Evolutionary conservation across 2,888 invertebrate species (phyloP), one percentile per base, ranked within the genome.

Genomic region (Agrotis segetum): DNA sequence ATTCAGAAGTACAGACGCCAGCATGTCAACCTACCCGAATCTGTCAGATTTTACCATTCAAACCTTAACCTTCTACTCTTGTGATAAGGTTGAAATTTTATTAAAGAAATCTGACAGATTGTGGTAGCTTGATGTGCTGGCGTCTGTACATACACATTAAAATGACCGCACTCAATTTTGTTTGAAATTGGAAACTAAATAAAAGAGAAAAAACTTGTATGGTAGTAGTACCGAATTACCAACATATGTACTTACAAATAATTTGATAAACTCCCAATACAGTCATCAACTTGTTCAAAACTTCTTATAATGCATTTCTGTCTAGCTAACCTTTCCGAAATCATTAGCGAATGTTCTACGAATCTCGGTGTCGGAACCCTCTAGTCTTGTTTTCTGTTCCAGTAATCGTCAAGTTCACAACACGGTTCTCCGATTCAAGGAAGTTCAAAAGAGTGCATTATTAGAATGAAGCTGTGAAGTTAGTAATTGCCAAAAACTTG

Each of bases 401-500:
- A 58, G 11, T 53, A 44, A 80, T 46, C 53, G n/a, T 53, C 3
- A 19, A 64, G 24, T 50, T 53, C 49, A 29, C 13, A 34, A 44
- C 19, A 67, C 49, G 13, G 17, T 59, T 60, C n/a, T 47, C 5
- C 7, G 11, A 46, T 81, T 77, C 71, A 13, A 24, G 24, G 53
- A 77, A 77, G 19, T 58, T 13, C 9, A n/a, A 40, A 50, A 55
- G 2, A 40, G 1, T 46, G 21, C 60, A 24, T 61, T 29, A 65
- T 80, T 82, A 74, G 46, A 79, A 65, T 49, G n/a, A n/a, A 63
- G 50, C 49, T 62, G 83, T 62, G n/a, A 79, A 46, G 21, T 74
- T 46, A 49, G 21, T 82, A 83, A 82, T 71, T 70, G 70, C 40
- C 40, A 21, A 59, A 52, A 67, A 58, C 52, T 47, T 56, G 52